Percentiles rank a stretch among this genome's conserved stretches.
These are phyloP conservation scores for Alca torda DNA, from an alignment of 2,797 vertebrate species.

Conservation along the genomic window DNA sequence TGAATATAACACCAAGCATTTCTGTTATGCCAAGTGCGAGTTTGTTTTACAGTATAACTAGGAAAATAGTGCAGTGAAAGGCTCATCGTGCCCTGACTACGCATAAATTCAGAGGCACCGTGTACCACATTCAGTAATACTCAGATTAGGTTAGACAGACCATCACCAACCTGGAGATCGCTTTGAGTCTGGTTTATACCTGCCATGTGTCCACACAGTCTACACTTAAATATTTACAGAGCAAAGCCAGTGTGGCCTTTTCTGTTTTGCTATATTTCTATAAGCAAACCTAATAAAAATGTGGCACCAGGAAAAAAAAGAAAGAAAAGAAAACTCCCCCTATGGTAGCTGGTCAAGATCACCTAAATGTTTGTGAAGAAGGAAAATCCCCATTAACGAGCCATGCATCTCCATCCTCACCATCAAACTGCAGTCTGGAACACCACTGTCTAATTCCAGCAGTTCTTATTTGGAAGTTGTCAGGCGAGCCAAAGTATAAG, in stretches of 20 bases:
- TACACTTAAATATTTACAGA: constrained; percentile 58
- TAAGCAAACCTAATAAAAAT: constrained; percentile 40
- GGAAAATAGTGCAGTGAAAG: neutral
- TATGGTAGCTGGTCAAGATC: neutral
- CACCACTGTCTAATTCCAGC: neutral
- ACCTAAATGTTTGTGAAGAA: neutral
- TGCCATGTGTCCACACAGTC: neutral
- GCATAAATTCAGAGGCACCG: constrained; percentile 15
- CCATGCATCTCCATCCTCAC: neutral
- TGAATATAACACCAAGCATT: neutral
- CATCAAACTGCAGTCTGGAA: neutral
- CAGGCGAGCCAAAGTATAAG: neutral
- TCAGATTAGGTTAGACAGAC: constrained; percentile 36
- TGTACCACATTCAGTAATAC: neutral
- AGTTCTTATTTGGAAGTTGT: neutral
- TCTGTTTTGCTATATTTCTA: constrained; percentile 23
- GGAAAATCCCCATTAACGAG: neutral
- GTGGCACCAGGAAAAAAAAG: neutral
- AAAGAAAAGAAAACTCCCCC: neutral
- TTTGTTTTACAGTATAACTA: neutral
- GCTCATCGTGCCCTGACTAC: neutral
- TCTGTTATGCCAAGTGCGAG: neutral
- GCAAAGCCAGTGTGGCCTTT: constrained; percentile 9
- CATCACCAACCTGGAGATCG: neutral
- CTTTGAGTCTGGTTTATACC: constrained; percentile 44